Evolutionary conservation across 2,797 vertebrate species (phyloP), one percentile per base, ranked within the genome.

Genomic region (Tauraco hartlaubi): DNA sequence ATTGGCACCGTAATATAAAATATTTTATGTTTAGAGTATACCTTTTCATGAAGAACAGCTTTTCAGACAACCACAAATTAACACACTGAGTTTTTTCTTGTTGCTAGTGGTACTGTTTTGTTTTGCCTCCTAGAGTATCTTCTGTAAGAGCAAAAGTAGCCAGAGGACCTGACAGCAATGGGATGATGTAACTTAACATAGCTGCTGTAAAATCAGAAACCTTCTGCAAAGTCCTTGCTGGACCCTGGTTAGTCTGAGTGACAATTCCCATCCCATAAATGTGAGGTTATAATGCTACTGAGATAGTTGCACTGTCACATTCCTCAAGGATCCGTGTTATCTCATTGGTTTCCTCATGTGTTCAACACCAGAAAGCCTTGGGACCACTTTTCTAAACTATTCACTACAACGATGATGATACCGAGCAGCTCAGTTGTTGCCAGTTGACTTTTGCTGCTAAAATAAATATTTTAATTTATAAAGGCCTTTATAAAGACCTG

Each of bases 241-340:
- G 51, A 10, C 18, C 21, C 18, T 0, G 0, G 5, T 25, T 21
- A 56, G 6, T 12, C 18, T n/a, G 21, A 79, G 26, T 17, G 52
- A 25, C 31, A 33, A 17, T 13, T 56, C 18, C 41, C 11, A 1
- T 17, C 43, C 51, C 7, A 0, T 39, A 76, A 64, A 49, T 2
- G 11, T 10, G 35, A 73, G 12, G 9, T 14, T 25, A 13, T 10
- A 44, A 12, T 15, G 48, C 17, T 35, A 28, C 33, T 49, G 76
- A 61, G 62, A 7, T 69, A 54, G 26, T 22, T 46, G 37, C 19
- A 41, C 15, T 18, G 12, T 5, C 35, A 8, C 28, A 10, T 18
- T 68, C 15, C 51, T 51, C 44, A 35, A 29, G 25, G 49, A 29
- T 12, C 7, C 21, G 20, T 0, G 0, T 26, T 35, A 25, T 48